A percentile compares a stretch with the other conserved stretches of the same genome.
These are phyloP conservation scores for human (Homo sapiens) DNA, from an alignment of 2,113 vertebrate species.

Conservation along the genomic window GRCh38 chr2:140846501-140847000, in stretches of 20 bases:
- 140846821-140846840: not conserved
- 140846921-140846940: not conserved
- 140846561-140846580: not conserved
- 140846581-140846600: not conserved
- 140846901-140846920: not conserved
- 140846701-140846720: not conserved
- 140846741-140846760: not conserved
- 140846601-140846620: not conserved
- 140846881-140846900: constrained; percentile 28
- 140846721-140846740: not conserved
- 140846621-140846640: not conserved
- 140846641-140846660: not conserved
- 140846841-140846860: constrained; percentile 1
- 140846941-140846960: not conserved
- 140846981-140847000: not conserved
- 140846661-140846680: not conserved
- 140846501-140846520: no score
- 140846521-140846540: no score
- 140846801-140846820: not conserved
- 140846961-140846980: not conserved
- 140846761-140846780: not conserved
- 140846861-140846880: not conserved
- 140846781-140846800: not conserved
- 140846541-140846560: no score
- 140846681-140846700: not conserved